These are phyloP conservation scores for Schlechtendalia chinensis DNA, from an alignment of 1,140 invertebrate species.

Conservation along the genomic window DNA sequence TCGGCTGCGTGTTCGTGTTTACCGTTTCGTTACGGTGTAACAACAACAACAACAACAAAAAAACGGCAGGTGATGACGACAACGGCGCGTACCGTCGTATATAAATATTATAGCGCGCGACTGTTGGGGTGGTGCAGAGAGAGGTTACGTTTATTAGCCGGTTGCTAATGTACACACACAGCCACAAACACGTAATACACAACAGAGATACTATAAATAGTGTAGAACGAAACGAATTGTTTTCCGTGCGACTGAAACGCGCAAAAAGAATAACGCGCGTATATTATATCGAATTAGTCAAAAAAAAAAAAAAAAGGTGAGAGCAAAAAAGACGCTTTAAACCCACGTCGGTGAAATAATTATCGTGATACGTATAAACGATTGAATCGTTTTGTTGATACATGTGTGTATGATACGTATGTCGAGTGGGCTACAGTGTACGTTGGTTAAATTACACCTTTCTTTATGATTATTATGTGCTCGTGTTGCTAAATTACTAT, in stretches of 20 bases:
- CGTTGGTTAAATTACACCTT: background rate
- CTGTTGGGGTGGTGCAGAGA: background rate
- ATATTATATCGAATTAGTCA: too few relatives aligned
- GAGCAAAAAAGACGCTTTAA: too few relatives aligned
- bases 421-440: too few relatives aligned
- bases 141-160: background rate
- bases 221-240: too few relatives aligned
- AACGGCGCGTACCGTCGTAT: background rate
- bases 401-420: too few relatives aligned
- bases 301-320: too few relatives aligned
- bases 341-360: too few relatives aligned
- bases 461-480: background rate
- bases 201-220: background rate
- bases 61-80: slow-evolving; percentile 15
- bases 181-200: background rate
- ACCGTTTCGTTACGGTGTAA: background rate
- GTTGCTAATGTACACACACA: slow-evolving; percentile 38
- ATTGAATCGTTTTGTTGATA: too few relatives aligned
- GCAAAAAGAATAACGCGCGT: background rate
- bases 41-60: background rate
- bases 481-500: slow-evolving; percentile 11
- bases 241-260: background rate
- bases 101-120: background rate
- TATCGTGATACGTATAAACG: too few relatives aligned
- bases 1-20: too few relatives aligned